Base-by-base conservation (phyloP, 2,113 vertebrate species). In the Boleophthalmus pectinirostris region DNA sequence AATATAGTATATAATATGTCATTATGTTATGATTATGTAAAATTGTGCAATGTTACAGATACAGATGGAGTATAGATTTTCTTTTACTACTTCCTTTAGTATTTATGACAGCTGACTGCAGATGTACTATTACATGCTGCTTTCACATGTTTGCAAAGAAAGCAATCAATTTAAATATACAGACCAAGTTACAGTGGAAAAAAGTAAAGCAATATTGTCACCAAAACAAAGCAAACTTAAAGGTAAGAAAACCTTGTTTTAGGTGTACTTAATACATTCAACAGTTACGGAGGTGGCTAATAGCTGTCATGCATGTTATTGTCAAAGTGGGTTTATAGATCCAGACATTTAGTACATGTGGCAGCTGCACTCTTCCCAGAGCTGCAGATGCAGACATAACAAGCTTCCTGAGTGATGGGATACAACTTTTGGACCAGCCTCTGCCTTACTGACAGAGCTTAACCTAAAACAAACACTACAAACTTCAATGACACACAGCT, bases 321-420 rank as follows among this genome's bases (percentile, higher is more conserved):
- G 70, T 70, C 43, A 54, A 63, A 75, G 73, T 70, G 72, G 74
- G 87, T 91, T 87, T 81, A 87, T 84, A 80, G 78, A 88, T 85
- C 73, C 81, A 88, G 89, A 82, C 70, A 82, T 85, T 69, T 84
- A 81, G 85, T 88, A 25, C 56, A 91, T 51, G 4, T 91, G 91
- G 90, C 92, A 92, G 92, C 86, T 86, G 78, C 83, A 54, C 89
- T 92, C 88, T 87, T 45, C 93, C 89, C 90, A 82, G 68, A 74
- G 81, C 85, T 78, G 1, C 75, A 11, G 69, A 86, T 23, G 82
- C 91, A 95, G 92, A 95, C 95, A 91, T 94, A 96, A 94, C 94
- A 95, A 92, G 75, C 81, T 71, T 56, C 15, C 49, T 45, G 84
- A 90, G 61, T 90, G 92, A 93, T 92, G 89, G 90, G 35, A 84